Conservation (phyloP, 2,113 vertebrate species). For the Crocuta crocuta region DNA sequence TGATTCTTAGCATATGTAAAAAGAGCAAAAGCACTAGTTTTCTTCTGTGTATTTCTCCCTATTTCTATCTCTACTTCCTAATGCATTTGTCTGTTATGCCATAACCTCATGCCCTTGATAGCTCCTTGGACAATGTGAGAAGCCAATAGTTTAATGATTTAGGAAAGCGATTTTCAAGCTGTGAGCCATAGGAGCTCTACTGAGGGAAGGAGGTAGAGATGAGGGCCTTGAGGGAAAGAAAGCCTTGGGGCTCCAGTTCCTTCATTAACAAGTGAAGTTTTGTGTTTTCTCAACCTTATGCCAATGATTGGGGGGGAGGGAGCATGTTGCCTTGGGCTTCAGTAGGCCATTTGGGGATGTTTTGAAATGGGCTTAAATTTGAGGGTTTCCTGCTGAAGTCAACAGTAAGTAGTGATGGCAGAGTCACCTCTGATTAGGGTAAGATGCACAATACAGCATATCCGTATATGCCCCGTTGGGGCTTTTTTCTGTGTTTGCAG, state of each 20-base stretch:
- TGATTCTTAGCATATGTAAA: background rate
- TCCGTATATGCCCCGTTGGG: background rate
- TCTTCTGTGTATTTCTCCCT: background rate
- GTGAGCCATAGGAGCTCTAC: background rate
- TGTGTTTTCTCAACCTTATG: background rate
- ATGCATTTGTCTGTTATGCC: background rate
- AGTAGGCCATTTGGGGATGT: background rate
- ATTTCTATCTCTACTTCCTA: background rate
- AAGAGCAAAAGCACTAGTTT: background rate
- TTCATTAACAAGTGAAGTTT: background rate
- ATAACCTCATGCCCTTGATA: background rate
- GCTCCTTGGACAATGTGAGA: background rate
- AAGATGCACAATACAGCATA: background rate
- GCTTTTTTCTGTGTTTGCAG: background rate
- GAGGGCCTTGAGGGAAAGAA: background rate
- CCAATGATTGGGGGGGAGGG: background rate
- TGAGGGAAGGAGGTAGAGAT: background rate
- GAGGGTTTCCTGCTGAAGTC: background rate
- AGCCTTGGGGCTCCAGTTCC: background rate
- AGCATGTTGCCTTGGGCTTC: background rate
- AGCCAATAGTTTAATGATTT: background rate
- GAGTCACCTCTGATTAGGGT: background rate
- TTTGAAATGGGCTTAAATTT: background rate
- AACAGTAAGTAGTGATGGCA: background rate
- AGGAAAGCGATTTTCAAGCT: slow-evolving; percentile 26